Base-by-base conservation (phyloP, 1,140 invertebrate species). In the Pantala flavescens region DNA sequence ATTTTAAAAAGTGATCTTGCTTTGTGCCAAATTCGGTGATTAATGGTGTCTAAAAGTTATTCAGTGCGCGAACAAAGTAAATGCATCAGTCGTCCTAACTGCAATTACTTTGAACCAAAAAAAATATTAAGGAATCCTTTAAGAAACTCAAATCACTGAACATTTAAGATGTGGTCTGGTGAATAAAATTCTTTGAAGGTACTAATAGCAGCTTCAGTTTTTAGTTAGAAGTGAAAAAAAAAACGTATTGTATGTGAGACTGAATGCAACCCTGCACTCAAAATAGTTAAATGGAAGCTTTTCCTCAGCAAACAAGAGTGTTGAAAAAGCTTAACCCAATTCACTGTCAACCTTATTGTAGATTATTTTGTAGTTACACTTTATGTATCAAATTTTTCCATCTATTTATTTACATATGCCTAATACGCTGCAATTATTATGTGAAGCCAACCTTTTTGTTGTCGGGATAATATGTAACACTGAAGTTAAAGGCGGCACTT, bases 11-110 rank as follows among this genome's bases (percentile, higher is more conserved):
- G 49, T 63, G 49, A 63, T 63, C 49, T 63, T 63, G 49, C 49
- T 63, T 63, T 63, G 49, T 63, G 49, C 49, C 49, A 63, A 63
- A 63, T 63, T 21, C 2, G 49, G 49, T 63, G 49, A 21, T 63
- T 63, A 63, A 63, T 63, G 49, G 49, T 63, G 49, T 63, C 49
- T 63, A 63, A 63, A 63, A 63, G 49, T 63, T 63, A 63, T 63
- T 21, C 49, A 63, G 49, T 63, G 49, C 49, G 12, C 12, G n/a
- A 63, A 63, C 49, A 63, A 63, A 63, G 49, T 63, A 63, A 63
- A 63, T 63, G 49, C 49, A 21, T 63, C 16, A 63, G 49, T 21
- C 49, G 16, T 63, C 49, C 49, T 63, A 63, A 63, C 49, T 63
- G 49, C 49, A 63, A 12, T 63, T 63, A 63, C 49, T 63, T 63